Evolutionary conservation across 2,797 vertebrate species (phyloP), one percentile per base, ranked within the genome.

Genomic region (Masticophis lateralis): DNA sequence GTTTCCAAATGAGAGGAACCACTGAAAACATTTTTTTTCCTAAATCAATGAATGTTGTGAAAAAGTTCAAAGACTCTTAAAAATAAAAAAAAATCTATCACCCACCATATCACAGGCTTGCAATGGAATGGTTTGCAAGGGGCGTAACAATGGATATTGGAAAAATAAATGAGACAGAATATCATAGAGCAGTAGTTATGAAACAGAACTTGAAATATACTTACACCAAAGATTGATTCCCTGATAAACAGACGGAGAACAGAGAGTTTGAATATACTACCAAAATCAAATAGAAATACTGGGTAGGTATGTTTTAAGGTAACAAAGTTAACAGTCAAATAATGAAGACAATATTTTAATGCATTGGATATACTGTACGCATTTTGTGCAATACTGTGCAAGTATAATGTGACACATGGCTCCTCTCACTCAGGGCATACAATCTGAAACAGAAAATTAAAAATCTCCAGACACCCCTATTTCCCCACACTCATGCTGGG

Each of bases 381-480:
- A 91, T 93, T 93, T 83, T 86, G 66, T 47, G 53, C n/a, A 59
- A 60, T 25, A 79, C 8, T 88, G 4, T 37, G 66, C 56, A 56
- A 93, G 83, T 51, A 63, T 32, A 90, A 79, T 20, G 4, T 5
- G 37, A 90, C 8, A 63, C n/a, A 55, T 37, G 6, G 51, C 37
- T 83, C 83, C 47, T 79, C 14, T 51, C 32, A n/a, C 51, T 91
- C 61, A 88, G 5, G n/a, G 13, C 56, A 55, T 51, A 88, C 22
- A 88, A 91, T 83, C 43, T 57, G 55, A 55, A 89, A 93, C 90
- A 63, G 57, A 83, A 7, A 86, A 89, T 43, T 91, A 55, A 88
- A 55, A 83, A n/a, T 32, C 61, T 63, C 61, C 47, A 63, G 87
- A 47, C 66, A 86, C 11, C 32, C 66, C 55, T 18, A 10, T 14